Evolutionary conservation across 2,888 invertebrate genomes (phyloP).

Genomic region (Eilema caniola): DNA sequence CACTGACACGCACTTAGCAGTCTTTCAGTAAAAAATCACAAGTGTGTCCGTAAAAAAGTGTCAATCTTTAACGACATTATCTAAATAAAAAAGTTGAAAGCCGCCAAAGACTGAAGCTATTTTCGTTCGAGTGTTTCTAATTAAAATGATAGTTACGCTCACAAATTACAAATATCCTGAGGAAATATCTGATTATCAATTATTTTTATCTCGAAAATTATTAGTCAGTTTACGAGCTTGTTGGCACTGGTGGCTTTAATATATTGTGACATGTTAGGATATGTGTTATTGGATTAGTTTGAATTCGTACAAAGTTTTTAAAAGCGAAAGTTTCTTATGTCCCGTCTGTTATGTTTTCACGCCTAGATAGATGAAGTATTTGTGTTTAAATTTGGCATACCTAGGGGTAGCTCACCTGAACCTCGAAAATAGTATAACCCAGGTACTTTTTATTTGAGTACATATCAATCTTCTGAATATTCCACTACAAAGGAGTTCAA

Average conservation of each 20-base stretch:
- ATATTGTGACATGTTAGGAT: slow-evolving; percentile 30
- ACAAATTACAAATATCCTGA: slow-evolving; percentile 80
- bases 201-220: slow-evolving; percentile 62
- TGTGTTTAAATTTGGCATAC: no score
- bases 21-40: slow-evolving; percentile 56
- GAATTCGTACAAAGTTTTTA: neutral
- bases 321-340: no score
- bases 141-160: slow-evolving; percentile 68
- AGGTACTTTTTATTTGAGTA: neutral
- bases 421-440: neutral
- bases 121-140: slow-evolving; percentile 71
- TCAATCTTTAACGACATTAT: slow-evolving; percentile 76
- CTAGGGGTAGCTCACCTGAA: neutral
- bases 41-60: slow-evolving; percentile 73
- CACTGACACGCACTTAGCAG: slow-evolving; percentile 72
- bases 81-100: slow-evolving; percentile 65
- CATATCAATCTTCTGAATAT: no score
- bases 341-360: neutral
- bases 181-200: slow-evolving; percentile 73
- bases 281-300: slow-evolving; percentile 10
- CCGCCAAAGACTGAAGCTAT: slow-evolving; percentile 55
- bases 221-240: slow-evolving; percentile 60
- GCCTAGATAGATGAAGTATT: neutral
- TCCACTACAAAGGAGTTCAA: no score
- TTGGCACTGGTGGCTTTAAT: slow-evolving; percentile 29